A percentile compares a stretch with the other conserved stretches of the same genome.
Conservation (phyloP, 2,888 invertebrate species). For the Tyria jacobaeae region DNA sequence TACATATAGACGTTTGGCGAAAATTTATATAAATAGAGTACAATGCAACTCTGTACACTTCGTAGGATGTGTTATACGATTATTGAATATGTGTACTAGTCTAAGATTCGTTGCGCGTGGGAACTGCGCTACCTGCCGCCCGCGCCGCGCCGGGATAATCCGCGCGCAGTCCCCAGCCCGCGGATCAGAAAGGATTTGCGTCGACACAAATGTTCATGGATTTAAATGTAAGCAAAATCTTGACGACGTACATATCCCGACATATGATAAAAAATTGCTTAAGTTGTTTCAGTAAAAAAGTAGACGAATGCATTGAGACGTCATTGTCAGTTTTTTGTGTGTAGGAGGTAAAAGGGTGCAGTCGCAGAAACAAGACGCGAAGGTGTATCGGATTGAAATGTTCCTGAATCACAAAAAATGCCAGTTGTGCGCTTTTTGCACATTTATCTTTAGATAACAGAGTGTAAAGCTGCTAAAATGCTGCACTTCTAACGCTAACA, state of each 20-base stretch:
- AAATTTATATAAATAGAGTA: not conserved
- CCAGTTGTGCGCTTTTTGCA: slow-evolving; percentile 63
- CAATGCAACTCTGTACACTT: not conserved
- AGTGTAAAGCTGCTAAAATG: not conserved
- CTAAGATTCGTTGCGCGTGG: slow-evolving; percentile 27
- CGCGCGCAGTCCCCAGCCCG: slow-evolving; percentile 39
- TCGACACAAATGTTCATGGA: slow-evolving; percentile 51
- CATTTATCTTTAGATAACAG: slow-evolving; percentile 7
- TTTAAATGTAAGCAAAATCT: slow-evolving; percentile 57
- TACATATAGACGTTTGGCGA: not conserved
- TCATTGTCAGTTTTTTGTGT: slow-evolving; percentile 57
- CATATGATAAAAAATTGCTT: slow-evolving; percentile 36
- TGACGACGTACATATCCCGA: slow-evolving; percentile 39
- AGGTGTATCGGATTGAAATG: slow-evolving; percentile 46
- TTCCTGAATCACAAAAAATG: slow-evolving; percentile 59
- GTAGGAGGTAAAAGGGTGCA: slow-evolving; percentile 61
- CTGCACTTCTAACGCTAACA: not conserved
- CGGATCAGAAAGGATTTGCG: slow-evolving; percentile 61
- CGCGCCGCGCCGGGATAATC: slow-evolving; percentile 45
- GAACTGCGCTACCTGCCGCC: slow-evolving; percentile 45
- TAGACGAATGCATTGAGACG: slow-evolving; percentile 65
- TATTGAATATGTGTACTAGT: not conserved
- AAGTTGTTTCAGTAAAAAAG: slow-evolving; percentile 30
- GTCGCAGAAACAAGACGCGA: slow-evolving; percentile 53
- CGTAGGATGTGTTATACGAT: no score